These are phyloP conservation scores for Rhopalosiphum maidis DNA, from an alignment of 1,140 invertebrate species.

Conservation along the genomic window DNA sequence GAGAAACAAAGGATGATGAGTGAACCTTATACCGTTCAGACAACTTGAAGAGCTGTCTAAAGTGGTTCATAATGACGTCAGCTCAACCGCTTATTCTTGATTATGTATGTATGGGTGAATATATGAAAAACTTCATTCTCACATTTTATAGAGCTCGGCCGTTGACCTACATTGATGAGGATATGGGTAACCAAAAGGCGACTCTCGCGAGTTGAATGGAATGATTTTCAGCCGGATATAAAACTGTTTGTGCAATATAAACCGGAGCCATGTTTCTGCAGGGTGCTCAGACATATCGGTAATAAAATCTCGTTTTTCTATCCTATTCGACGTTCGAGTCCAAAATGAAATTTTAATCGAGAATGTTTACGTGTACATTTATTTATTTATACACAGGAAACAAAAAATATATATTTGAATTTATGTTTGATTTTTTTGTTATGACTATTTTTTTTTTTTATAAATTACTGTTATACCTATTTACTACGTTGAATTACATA, in stretches of 20 bases:
- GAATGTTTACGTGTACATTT: not conserved
- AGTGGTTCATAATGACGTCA: slow-evolving; percentile 54
- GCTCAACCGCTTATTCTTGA: slow-evolving; percentile 33
- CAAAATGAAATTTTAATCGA: slow-evolving; percentile 44
- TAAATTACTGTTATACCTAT: not conserved
- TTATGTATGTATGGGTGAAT: slow-evolving; percentile 21
- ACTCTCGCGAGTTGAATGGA: not conserved
- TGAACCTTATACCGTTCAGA: slow-evolving; percentile 25
- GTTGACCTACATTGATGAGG: slow-evolving; percentile 42
- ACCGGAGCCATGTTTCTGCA: slow-evolving; percentile 2
- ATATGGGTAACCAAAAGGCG: not conserved
- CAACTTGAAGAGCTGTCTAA: slow-evolving; percentile 34
- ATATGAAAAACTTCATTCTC: not conserved
- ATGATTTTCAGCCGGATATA: slow-evolving; percentile 25
- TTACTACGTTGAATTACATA: too few relatives aligned
- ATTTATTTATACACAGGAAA: not conserved
- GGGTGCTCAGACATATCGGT: slow-evolving; percentile 34
- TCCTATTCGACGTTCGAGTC: not conserved
- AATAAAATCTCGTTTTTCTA: slow-evolving; percentile 35
- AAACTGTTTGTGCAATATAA: not conserved
- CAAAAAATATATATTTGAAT: not conserved
- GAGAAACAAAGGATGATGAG: slow-evolving; percentile 31
- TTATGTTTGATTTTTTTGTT: slow-evolving; percentile 12
- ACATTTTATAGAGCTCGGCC: not conserved
- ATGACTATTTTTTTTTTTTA: not conserved